A percentile compares a stretch with the other conserved stretches of the same genome.
phyloP scores from a whole-genome alignment of 1,140 invertebrate genomes.

The Tetramorium alpestre region DNA sequence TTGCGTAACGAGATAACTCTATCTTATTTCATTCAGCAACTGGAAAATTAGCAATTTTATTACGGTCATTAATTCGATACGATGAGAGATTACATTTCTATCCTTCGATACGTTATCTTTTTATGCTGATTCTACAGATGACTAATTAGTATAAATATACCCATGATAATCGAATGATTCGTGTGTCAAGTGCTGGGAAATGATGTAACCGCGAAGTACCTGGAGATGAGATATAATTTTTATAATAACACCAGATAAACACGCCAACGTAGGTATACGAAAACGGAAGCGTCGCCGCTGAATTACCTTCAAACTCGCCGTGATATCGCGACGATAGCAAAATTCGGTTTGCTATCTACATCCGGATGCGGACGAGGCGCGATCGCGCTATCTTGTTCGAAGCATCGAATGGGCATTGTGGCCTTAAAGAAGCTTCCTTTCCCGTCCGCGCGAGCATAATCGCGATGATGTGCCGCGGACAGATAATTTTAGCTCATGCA shows the following conservation, averaged over 20 bases:
- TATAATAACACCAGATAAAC: conserved; percentile 44
- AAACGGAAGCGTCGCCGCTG: conserved; percentile 33
- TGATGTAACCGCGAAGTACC: conserved; percentile 8
- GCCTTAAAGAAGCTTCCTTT: conserved; percentile 39
- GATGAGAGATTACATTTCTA: not conserved
- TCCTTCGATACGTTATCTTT: not conserved
- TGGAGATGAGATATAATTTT: conserved; percentile 1
- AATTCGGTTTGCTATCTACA: conserved; percentile 41
- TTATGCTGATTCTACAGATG: not conserved
- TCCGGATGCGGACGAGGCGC: conserved; percentile 14
- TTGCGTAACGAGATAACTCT: not conserved
- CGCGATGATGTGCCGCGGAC: conserved; percentile 13
- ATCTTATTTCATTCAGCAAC: not conserved
- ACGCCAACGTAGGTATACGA: not conserved
- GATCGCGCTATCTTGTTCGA: conserved; percentile 32
- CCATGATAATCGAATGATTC: not conserved
- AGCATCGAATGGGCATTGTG: conserved; percentile 25
- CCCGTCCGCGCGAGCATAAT: not conserved
- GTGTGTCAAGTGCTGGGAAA: not conserved
- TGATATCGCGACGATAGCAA: conserved; percentile 20
- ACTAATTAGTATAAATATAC: not conserved
- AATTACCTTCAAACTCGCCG: conserved; percentile 38
- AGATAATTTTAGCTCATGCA: conserved; percentile 37
- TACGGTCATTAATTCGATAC: not conserved
- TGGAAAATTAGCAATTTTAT: not conserved